Base-by-base conservation (phyloP, 2,113 vertebrate species). In the Chelonoidis abingdonii region DNA sequence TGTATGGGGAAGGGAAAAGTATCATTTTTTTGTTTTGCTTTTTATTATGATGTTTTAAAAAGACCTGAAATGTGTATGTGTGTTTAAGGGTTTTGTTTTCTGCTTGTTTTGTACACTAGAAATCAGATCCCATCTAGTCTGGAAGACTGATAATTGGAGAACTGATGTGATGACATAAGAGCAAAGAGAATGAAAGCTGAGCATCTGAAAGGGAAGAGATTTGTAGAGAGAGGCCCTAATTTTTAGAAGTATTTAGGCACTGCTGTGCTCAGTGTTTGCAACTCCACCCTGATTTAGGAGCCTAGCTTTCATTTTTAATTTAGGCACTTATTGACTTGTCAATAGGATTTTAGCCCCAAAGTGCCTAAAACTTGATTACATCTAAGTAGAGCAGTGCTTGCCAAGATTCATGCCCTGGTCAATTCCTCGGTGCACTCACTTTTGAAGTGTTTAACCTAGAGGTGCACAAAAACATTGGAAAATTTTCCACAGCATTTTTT, bases 361-460 rank as follows among this genome's bases (percentile, higher is more conserved):
- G 57, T 35, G 31, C 29, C 31, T 65, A 65, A 65, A 65, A 35
- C 6, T 59, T 35, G 47, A 6, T n/a, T 38, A 29, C 1, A 7
- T 75, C 29, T 4, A 2, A 7, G 1, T 1, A 7, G 57, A 27
- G 52, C 52, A 31, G 79, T 1, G 35, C 54, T 10, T 38, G 72
- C 69, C 25, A 57, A 53, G 27, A 31, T 49, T 50, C 0, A 0
- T 1, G 0, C 29, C 38, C 38, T 49, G 1, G 56, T 89, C 5
- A 0, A 29, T 59, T 62, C 17, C 41, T 56, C 59, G 27, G 22
- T 10, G 2, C 12, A 14, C 7, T 2, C 47, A 0, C 0, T 2
- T 52, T 19, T 13, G 44, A 59, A 35, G 41, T 44, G 24, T 5
- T 52, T 41, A 78, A 35, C 22, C 0, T 17, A 8, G 57, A 29